Evolutionary conservation across 2,888 invertebrate genomes (phyloP).

Genomic region (Deroplatys truncata): DNA sequence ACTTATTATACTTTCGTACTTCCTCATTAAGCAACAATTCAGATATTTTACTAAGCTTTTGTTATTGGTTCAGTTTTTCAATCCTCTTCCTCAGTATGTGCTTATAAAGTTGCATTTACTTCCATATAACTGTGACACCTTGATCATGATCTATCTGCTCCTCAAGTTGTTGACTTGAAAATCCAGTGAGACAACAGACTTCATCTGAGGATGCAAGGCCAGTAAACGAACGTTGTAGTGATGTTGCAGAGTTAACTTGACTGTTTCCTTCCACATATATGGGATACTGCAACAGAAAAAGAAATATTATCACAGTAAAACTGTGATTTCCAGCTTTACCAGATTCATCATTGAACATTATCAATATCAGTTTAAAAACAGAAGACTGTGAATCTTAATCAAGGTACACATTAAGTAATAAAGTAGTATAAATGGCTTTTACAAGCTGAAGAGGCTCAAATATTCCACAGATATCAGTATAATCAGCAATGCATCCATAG

Average conservation of each 20-base stretch:
- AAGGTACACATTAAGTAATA: too few species aligned
- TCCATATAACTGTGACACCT: conserved; percentile 15
- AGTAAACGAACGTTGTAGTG: neutral
- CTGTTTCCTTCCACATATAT: conserved; percentile 8
- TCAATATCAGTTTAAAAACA: too few species aligned
- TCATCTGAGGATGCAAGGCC: conserved; percentile 16
- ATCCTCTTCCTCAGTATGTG: neutral
- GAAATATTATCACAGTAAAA: neutral
- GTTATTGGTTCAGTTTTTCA: neutral
- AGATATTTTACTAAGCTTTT: neutral
- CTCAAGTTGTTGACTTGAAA: conserved; percentile 12
- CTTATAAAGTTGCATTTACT: neutral
- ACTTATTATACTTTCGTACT: too few species aligned
- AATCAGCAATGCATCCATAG: too few species aligned
- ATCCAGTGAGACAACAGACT: conserved; percentile 9
- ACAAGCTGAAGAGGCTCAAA: too few species aligned
- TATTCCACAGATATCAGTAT: too few species aligned
- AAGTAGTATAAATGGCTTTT: too few species aligned
- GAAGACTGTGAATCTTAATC: too few species aligned
- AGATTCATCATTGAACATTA: too few species aligned
- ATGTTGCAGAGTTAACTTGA: neutral
- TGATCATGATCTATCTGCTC: conserved; percentile 18
- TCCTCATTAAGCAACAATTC: neutral
- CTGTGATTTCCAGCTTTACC: too few species aligned
- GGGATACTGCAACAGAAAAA: conserved; percentile 12